phyloP scores from a whole-genome alignment of 2,113 vertebrate species.

The Spermophilus dauricus region DNA sequence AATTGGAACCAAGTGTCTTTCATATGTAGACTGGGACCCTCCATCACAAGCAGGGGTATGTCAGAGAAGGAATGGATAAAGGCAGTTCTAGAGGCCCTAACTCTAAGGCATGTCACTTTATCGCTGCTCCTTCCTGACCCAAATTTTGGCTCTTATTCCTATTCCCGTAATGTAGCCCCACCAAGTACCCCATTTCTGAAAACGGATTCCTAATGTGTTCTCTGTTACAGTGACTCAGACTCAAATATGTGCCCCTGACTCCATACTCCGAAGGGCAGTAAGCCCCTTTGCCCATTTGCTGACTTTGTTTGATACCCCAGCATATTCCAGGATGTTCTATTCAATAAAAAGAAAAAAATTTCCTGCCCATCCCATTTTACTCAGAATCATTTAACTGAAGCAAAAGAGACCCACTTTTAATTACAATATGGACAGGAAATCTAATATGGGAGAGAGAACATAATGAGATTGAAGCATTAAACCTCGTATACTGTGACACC shows the following conservation, averaged over 20 bases:
- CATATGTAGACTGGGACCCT: background rate
- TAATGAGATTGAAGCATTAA: slow-evolving; percentile 33
- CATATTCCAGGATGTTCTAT: background rate
- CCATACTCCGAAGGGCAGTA: background rate
- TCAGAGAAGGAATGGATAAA: background rate
- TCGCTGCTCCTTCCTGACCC: background rate
- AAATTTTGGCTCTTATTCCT: background rate
- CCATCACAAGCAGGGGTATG: background rate
- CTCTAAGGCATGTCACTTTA: background rate
- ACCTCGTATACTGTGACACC: background rate
- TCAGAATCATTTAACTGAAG: slow-evolving; percentile 37
- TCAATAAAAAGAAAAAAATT: background rate
- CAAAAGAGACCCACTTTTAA: slow-evolving; percentile 50
- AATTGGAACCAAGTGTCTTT: background rate
- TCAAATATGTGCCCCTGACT: background rate
- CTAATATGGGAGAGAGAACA: background rate
- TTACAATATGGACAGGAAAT: slow-evolving; percentile 45
- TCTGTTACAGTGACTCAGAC: background rate
- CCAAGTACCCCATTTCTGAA: background rate
- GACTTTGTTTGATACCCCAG: background rate
- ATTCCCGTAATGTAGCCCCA: background rate
- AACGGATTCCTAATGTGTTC: background rate
- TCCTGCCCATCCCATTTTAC: background rate
- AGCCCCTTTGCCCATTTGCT: background rate
- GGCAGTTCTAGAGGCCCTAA: background rate